These are phyloP conservation scores for Olivierus martensii DNA, from an alignment of 1,140 invertebrate species.

Conservation along the genomic window DNA sequence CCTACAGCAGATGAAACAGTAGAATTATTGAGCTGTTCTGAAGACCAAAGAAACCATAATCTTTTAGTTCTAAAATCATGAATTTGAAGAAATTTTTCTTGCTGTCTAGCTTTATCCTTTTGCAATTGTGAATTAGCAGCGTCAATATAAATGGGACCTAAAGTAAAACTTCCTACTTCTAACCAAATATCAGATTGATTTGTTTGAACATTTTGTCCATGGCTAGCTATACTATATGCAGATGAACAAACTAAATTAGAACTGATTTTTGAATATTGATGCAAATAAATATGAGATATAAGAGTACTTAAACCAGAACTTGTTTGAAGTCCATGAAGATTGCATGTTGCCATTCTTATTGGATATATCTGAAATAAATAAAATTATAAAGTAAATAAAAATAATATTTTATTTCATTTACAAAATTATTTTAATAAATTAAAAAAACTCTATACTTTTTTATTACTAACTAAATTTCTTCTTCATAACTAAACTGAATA, in stretches of 20 bases:
- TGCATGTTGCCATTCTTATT: slow-evolving; percentile 75
- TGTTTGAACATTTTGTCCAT: slow-evolving; percentile 13
- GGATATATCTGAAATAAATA: slow-evolving; percentile 51
- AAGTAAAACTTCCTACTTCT: slow-evolving; percentile 74
- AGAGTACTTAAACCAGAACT: slow-evolving; percentile 78
- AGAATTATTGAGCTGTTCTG: slow-evolving; percentile 32
- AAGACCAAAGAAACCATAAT: slow-evolving; percentile 87
- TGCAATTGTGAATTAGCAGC: slow-evolving; percentile 49
- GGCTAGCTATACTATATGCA: slow-evolving; percentile 17
- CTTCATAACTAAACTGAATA: no score
- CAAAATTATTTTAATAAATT: no score
- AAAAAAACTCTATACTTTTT: no score
- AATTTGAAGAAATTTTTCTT: slow-evolving; percentile 53
- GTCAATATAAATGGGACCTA: slow-evolving; percentile 85
- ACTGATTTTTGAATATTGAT: slow-evolving; percentile 39
- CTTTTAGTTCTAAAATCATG: slow-evolving; percentile 79
- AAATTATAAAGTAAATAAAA: no score
- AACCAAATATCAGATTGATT: slow-evolving; percentile 48
- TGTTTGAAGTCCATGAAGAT: slow-evolving; percentile 80
- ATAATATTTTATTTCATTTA: no score
- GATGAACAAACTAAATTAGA: slow-evolving; percentile 19
- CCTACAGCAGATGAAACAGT: slow-evolving; percentile 35
- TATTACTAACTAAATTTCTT: no score
- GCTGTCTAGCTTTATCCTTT: slow-evolving; percentile 19
- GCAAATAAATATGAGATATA: slow-evolving; percentile 57